These are phyloP conservation scores for Monodelphis domestica DNA, from an alignment of 2,797 vertebrate species.

Conservation along the genomic window DNA sequence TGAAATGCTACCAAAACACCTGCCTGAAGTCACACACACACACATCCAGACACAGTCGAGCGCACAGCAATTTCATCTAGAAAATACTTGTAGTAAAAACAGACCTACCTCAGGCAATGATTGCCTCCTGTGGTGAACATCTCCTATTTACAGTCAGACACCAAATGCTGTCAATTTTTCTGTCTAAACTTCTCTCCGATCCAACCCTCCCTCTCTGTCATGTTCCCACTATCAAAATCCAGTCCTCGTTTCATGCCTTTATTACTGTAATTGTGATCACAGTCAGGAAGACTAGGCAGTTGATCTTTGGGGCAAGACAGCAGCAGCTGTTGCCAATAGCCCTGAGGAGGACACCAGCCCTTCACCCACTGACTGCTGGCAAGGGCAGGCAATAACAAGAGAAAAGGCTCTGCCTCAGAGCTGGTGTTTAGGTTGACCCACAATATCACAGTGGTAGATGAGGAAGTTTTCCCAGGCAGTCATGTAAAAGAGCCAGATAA, in stretches of 20 bases:
- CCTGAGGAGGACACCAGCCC: not conserved
- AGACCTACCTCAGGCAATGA: not conserved
- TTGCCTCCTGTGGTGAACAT: constrained; percentile 4
- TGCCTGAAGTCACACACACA: constrained; percentile 58
- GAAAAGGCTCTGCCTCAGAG: not conserved
- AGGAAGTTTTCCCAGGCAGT: not conserved
- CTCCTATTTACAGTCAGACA: constrained; percentile 8
- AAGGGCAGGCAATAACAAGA: not conserved
- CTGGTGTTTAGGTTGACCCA: not conserved
- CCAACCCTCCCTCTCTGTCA: not conserved
- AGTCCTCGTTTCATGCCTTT: not conserved
- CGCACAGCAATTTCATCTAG: constrained; percentile 49
- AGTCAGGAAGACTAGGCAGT: not conserved
- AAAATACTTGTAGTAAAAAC: constrained; percentile 2
- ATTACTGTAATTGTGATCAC: constrained; percentile 2
- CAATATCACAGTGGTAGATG: not conserved
- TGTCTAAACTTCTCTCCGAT: not conserved
- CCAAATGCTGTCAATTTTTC: constrained; percentile 9
- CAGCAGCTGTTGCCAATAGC: not conserved
- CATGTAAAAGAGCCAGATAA: not conserved
- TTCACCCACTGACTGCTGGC: not conserved
- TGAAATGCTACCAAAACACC: not conserved
- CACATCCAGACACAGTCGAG: constrained; percentile 62
- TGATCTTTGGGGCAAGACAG: constrained; percentile 2
- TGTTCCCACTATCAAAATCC: not conserved